Evolutionary conservation across 2,888 invertebrate genomes (phyloP), one percentile per base, ranked within the genome.

Genomic region (Phanerotoma sp.): DNA sequence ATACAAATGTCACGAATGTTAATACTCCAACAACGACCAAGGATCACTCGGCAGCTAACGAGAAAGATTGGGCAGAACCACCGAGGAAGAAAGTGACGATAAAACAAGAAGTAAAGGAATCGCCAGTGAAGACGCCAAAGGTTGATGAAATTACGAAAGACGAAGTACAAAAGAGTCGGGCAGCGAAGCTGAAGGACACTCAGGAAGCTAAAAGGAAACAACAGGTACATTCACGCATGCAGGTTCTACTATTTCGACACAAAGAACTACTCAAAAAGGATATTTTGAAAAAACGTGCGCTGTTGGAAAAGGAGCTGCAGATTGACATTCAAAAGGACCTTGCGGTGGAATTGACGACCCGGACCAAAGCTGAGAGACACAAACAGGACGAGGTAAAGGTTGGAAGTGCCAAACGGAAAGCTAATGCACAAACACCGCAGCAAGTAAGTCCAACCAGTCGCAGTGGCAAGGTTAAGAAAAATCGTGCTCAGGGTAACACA

Each of bases 231-330:
- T 80, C 80, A 32, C 81, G 82, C 64, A 83, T 90, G 60, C 87
- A 90, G 73, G 86, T 89, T 72, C 80, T 89, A 33, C 82, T 94
- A 18, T 88, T 89, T 75, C 86, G 91, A 66, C 95, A 96, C 69
- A 96, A 95, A 73, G 96, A 96, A 75, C 80, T 89, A 66, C 84
- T 97, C 44, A 95, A 95, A 77, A 95, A 93, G 72, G 95, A 95
- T 69, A 96, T 96, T 62, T 83, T 95, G 59, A 89, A 93, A 70
- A 96, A 96, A 73, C 82, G 96, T 63, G 91, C 91, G 2, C 79
- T 93, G 13, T 83, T 96, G 52, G 94, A 95, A 72, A 91, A 92
- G 67, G 93, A 93, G 74, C 81, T 96, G 54, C 91, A 93, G 68
- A 87, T 89, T 60, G 92, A 95, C 75, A 94, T 96, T 72, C 92